Percentiles rank a stretch among this genome's conserved stretches.
phyloP scores from a whole-genome alignment of 37 sponge, comb jelly and placozoan genomes.

The Haliclona indistincta region DNA sequence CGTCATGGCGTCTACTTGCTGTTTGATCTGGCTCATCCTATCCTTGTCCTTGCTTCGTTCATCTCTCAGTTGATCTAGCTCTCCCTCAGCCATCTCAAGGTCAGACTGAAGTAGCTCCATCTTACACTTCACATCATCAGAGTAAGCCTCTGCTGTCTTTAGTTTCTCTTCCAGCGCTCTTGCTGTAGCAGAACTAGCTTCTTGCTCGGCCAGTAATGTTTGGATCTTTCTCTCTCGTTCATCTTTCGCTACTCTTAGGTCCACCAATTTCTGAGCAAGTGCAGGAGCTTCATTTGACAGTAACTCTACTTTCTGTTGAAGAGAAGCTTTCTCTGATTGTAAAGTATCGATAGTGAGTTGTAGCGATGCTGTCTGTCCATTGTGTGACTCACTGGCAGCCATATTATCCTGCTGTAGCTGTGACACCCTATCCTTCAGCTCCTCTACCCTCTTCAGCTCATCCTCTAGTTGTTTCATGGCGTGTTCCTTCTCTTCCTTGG shows the following conservation, averaged over 20 bases:
- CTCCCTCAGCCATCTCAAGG: constrained; percentile 5
- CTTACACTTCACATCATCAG: not conserved
- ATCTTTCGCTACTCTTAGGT: constrained; percentile 17
- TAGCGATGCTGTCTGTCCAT: constrained; percentile 13
- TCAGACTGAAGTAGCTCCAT: constrained; percentile 10
- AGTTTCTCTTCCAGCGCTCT: constrained; percentile 3
- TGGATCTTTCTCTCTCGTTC: not conserved
- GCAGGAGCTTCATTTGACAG: constrained; percentile 6
- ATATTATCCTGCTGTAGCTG: constrained; percentile 12
- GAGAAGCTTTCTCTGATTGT: constrained; percentile 3
- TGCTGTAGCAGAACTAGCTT: not conserved
- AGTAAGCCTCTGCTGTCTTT: not conserved
- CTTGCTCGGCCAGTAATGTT: not conserved
- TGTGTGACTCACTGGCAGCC: not conserved
- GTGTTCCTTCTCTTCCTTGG: constrained; percentile 10
- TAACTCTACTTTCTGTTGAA: not conserved
- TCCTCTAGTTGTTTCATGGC: constrained; percentile 5
- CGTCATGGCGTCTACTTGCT: not conserved
- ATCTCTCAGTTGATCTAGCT: not conserved
- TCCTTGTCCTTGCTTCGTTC: not conserved
- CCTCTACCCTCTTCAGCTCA: not conserved
- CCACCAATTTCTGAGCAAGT: not conserved
- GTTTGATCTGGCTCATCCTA: too few relatives aligned
- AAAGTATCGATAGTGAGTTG: not conserved
- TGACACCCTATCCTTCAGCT: constrained; percentile 5